Evolutionary conservation across 2,113 vertebrate genomes (phyloP), one percentile per base, ranked within the genome.

Genomic region (Cynocephalus volans): DNA sequence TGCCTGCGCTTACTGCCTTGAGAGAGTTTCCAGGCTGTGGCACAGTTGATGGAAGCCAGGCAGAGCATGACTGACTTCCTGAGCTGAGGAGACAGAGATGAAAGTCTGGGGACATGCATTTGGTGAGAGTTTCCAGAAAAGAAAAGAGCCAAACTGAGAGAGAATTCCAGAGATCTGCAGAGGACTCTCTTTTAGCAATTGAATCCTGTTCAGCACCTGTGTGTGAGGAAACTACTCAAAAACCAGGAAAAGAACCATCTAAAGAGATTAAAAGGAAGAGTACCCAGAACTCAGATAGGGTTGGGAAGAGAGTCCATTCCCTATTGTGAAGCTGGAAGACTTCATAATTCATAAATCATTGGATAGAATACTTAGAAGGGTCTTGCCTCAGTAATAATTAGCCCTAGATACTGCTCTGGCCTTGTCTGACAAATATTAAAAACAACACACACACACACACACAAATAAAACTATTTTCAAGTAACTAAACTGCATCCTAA

Each of bases 391-490:
- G 15, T 14, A 62, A 52, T 17, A 62, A 69, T 17, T 62, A 62
- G 33, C 26, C 13, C 4, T 62, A 70, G 28, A 45, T 7, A 10
- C 1, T 67, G 31, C 31, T 48, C 41, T 84, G 62, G 31, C 6
- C 52, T 77, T 82, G 58, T 10, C 36, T 88, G 45, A 45, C 13
- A 79, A 77, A 93, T 31, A 52, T 60, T 36, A 82, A 88, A 88
- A 56, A 18, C 17, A 79, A 11, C 31, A 72, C 24, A 70, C 5
- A 69, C 65, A 52, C 26, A 93, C 9, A 21, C 0, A 31, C 17
- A 33, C 28, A 36, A 2, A 52, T 19, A 6, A 54, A 41, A 41
- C 48, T 54, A 36, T 70, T 69, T 77, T 17, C 26, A 69, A 76
- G 52, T 77, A 89, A 77, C 7, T 33, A 50, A 77, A 60, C 41